Conservation (phyloP, 2,888 invertebrate species). For the Scaptomyza flava region DNA sequence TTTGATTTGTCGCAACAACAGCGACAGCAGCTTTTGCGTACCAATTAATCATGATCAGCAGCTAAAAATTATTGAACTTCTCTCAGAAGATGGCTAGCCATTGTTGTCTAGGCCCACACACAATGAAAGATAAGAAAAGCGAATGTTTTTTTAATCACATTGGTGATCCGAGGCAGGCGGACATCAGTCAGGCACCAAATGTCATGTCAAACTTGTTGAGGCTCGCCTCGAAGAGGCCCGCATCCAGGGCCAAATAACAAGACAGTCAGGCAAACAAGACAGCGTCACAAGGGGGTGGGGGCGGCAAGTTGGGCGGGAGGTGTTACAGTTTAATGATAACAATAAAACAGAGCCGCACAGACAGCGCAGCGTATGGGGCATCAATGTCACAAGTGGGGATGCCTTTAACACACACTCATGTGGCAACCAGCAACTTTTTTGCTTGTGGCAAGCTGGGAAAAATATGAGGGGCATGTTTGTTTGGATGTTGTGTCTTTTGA, state of each 20-base stretch:
- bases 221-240: conserved; percentile 41
- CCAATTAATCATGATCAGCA: conserved; percentile 73
- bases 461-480: conserved; percentile 56
- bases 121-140: conserved; percentile 60
- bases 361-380: conserved; percentile 60
- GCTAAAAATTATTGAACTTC: conserved; percentile 34
- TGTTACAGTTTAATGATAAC: conserved; percentile 78
- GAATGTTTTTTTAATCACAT: conserved; percentile 77
- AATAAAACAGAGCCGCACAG: conserved; percentile 68
- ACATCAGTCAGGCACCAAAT: conserved; percentile 11
- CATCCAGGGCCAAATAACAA: conserved; percentile 41
- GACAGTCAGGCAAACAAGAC: conserved; percentile 45
- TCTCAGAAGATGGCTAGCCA: conserved; percentile 20
- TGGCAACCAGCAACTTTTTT: conserved; percentile 62
- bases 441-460: conserved; percentile 50
- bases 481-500: conserved; percentile 52
- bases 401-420: conserved; percentile 5
- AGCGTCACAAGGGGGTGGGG: conserved; percentile 33
- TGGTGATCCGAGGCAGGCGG: conserved; percentile 55
- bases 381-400: conserved; percentile 69
- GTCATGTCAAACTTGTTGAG: conserved; percentile 73
- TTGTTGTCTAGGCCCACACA: conserved; percentile 24
- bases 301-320: conserved; percentile 44
- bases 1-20: conserved; percentile 55
- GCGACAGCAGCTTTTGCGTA: conserved; percentile 41